Base-by-base conservation (phyloP, 2,113 vertebrate genomes). In the Dendropsophus ebraccatus region DNA sequence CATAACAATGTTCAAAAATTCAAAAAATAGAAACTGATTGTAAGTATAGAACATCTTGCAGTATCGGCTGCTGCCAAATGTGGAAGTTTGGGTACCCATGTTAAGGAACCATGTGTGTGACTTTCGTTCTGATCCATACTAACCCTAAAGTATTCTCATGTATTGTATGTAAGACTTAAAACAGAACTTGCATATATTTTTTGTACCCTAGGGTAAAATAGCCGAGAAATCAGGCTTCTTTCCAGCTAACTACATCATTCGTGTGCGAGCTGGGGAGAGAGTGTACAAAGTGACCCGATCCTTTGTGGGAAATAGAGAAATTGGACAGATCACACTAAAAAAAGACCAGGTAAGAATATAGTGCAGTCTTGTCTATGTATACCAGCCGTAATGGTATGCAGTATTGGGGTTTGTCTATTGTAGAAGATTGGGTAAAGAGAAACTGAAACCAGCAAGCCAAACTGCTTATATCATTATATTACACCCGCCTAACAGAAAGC, bases 321-420 rank as follows among this genome's bases (percentile, higher is more conserved):
- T 99, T 87, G 97, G 97, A 84, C 97, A 99, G 91, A 99, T 99
- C 91, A 99, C 97, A 0, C 93, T 99, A 60, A 99, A 99, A 89
- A 99, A 98, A 92, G 97, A 99, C 91, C 97, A 98, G 96, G 97
- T 98, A 90, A 85, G 89, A 50, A 60, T 72, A 19, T 5, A 35
- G 9, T 85, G 35, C n/a, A 37, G 10, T 47, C 2, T 32, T 30
- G 30, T 16, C n/a, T 65, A 54, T 32, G 1, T 45, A 47, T 73
- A 62, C 11, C 13, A 4, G 37, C 32, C 17, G 10, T 32, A 7
- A 14, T 67, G 25, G 28, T 67, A 17, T 5, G 25, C n/a, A 50
- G 50, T 54, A n/a, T n/a, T n/a, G n/a, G n/a, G n/a, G n/a, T n/a
- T n/a, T n/a, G n/a, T n/a, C n/a, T n/a, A n/a, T n/a, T n/a, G n/a